Percentiles rank a stretch among this genome's conserved stretches.
Evolutionary conservation across 1,140 invertebrate species (phyloP).

Genomic region (Chrysopa pallens): DNA sequence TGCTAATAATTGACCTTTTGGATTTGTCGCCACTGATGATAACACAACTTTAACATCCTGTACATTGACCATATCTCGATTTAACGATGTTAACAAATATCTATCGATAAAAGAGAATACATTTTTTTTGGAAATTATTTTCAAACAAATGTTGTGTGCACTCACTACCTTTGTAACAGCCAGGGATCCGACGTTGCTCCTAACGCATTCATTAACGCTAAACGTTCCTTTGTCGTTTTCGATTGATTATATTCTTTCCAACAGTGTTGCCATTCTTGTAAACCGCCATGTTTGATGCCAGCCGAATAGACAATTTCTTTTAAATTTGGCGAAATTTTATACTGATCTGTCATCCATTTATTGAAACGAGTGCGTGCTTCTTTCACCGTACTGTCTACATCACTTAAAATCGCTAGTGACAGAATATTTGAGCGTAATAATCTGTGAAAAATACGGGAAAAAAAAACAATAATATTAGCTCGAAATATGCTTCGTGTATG

Average conservation of each 20-base stretch:
- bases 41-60: constrained; percentile 53
- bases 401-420: constrained; percentile 36
- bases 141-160: neutral
- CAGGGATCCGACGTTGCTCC: constrained; percentile 50
- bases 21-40: constrained; percentile 46
- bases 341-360: constrained; percentile 40
- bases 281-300: constrained; percentile 48
- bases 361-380: constrained; percentile 41
- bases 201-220: constrained; percentile 47
- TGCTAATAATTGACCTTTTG: constrained; percentile 47
- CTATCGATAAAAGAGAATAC: constrained; percentile 12
- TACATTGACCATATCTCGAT: constrained; percentile 42
- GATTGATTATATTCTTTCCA: constrained; percentile 50
- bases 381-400: constrained; percentile 38
- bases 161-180: constrained; percentile 36
- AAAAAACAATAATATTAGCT: neutral
- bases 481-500: too few relatives aligned
- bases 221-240: constrained; percentile 45
- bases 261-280: constrained; percentile 55
- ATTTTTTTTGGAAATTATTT: neutral
- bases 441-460: constrained; percentile 10
- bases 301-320: constrained; percentile 54
- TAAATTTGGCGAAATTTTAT: constrained; percentile 45
- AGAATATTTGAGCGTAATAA: constrained; percentile 17
- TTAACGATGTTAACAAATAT: constrained; percentile 38